Evolutionary conservation across 1,140 invertebrate species (phyloP), one percentile per base, ranked within the genome.

Genomic region (Phortica variegata): DNA sequence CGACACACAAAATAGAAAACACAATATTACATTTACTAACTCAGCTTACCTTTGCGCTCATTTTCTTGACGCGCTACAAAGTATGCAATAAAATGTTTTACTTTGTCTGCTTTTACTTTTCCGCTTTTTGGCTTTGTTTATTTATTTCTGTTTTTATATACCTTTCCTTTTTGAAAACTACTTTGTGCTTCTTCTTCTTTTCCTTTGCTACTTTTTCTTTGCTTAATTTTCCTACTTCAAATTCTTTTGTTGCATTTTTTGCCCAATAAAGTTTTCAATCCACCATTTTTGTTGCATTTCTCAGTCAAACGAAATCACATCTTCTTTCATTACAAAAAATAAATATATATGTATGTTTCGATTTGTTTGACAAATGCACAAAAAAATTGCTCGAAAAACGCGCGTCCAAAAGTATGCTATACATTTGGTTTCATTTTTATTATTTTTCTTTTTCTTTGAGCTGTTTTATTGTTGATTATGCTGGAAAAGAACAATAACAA

Each of bases 31-130:
- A 4, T 13, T 21, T 34, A 17, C 59, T 48, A 56, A 52, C 50
- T 62, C 68, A 34, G 60, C 57, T 49, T 68, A 68, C 63, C 63
- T 68, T 68, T 60, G 63, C 63, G 63, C 63, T 68, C 63, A 68
- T 68, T 68, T 68, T 68, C 54, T 58, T 60, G 68, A 56, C 68
- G 63, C 63, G 63, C 63, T 54, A 42, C 32, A 68, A 69, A 51
- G 49, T 49, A 68, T 68, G 63, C 63, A 63, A 68, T 52, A 37
- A 34, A 8, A 50, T 49, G 55, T 58, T 52, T 51, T 42, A 38
- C 42, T 47, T 19, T 21, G 16, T 26, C 19, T 20, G 12, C 34
- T 37, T 43, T 8, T n/a, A 9, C 17, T 3, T 47, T 38, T 17
- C 16, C 18, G 40, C 9, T 48, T 48, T 1, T 20, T 4, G 2